A percentile compares a stretch with the other conserved stretches of the same genome.
These are phyloP conservation scores for Chrysomela aeneicollis DNA, from an alignment of 2,888 invertebrate species.

Conservation along the genomic window DNA sequence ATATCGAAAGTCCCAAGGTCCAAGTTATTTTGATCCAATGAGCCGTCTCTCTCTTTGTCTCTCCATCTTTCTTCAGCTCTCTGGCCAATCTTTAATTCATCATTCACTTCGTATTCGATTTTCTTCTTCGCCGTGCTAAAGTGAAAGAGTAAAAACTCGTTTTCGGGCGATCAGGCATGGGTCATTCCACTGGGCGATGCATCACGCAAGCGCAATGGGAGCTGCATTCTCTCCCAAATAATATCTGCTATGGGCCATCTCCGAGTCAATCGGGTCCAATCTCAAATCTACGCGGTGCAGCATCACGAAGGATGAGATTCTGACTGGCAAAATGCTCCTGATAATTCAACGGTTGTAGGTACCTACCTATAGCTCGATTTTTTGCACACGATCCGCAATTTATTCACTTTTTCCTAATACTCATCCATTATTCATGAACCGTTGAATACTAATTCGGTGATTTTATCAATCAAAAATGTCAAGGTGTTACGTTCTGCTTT, in stretches of 20 bases:
- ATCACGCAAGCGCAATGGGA: slow-evolving; percentile 43
- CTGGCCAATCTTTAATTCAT: slow-evolving; percentile 50
- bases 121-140: slow-evolving; percentile 51
- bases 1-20: slow-evolving; percentile 3
- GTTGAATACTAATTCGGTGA: slow-evolving; percentile 7
- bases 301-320: slow-evolving; percentile 26
- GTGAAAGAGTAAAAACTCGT: slow-evolving; percentile 56
- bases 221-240: slow-evolving; percentile 35
- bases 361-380: background rate
- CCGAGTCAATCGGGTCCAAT: slow-evolving; percentile 22
- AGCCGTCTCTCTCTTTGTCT: slow-evolving; percentile 16
- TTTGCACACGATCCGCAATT: background rate
- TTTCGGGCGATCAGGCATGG: slow-evolving; percentile 56
- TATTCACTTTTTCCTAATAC: slow-evolving; percentile 1
- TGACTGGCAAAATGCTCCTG: slow-evolving; percentile 25
- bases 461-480: slow-evolving; percentile 5
- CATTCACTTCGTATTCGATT: slow-evolving; percentile 49
- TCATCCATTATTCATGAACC: slow-evolving; percentile 2
- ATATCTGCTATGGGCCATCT: slow-evolving; percentile 27
- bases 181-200: slow-evolving; percentile 56
- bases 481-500: background rate
- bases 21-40: slow-evolving; percentile 6
- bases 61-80: background rate
- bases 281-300: slow-evolving; percentile 28
- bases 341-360: slow-evolving; percentile 11